Evolutionary conservation across 2,113 vertebrate genomes (phyloP), one percentile per base, ranked within the genome.

Genomic region (Lasiurus borealis): DNA sequence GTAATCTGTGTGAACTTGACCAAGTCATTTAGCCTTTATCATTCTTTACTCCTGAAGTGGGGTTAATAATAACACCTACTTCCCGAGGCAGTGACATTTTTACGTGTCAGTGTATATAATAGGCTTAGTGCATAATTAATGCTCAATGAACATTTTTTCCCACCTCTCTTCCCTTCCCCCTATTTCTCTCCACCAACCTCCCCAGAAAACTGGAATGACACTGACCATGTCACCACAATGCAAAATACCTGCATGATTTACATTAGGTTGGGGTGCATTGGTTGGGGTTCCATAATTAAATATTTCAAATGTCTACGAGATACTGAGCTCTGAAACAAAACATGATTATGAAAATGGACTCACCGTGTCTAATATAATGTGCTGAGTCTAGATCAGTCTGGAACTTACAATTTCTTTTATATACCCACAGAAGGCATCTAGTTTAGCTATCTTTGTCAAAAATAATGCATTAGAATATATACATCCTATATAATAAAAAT

Each of bases 1-100:
- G n/a, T n/a, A n/a, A 85, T 29, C 14, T 75, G 8, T 85, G 64
- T 48, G 87, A 95, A 15, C 90, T 85, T 95, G 77, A n/a, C 15
- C 18, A 71, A 72, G 66, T 86, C 68, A 52, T 68, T 64, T n/a
- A 91, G 19, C 31, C 12, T 85, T 89, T 46, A 59, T 8, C 52
- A 25, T 29, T 83, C 27, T 87, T 71, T 15, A 2, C 83, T 92
- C 50, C 36, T 88, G 9, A 92, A 75, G 29, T 44, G 13, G 25
- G 2, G 21, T 75, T 73, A 76, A 14, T 21, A 73, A 66, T 84
- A 85, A 80, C 16, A 80, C 14, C 36, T 64, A 44, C 54, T 36
- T 86, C 54, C 48, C 36, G 36, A 52, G 44, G 44, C 31, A 57
- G 40, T 71, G 12, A 23, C 85, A 72, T 64, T 90, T 85, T 73